A percentile compares a stretch with the other conserved stretches of the same genome.
phyloP scores from a whole-genome alignment of 1,140 invertebrate species.

The Zaprionus tsacasi region DNA sequence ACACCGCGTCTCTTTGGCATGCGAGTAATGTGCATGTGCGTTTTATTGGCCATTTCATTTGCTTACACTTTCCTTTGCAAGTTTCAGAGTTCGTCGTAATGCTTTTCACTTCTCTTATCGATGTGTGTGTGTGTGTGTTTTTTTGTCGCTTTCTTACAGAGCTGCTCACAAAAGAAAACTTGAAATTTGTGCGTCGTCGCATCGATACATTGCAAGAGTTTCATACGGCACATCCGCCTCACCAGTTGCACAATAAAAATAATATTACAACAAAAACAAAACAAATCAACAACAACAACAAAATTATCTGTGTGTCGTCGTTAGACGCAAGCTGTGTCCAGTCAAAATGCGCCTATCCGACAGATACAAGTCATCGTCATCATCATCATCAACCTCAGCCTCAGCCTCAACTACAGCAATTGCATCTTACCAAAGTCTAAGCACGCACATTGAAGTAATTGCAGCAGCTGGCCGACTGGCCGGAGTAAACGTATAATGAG shows the following conservation, averaged over 20 bases:
- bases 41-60: slow-evolving; percentile 75
- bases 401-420: slow-evolving; percentile 38
- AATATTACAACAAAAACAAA: slow-evolving; percentile 18
- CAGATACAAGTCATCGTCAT: slow-evolving; percentile 68
- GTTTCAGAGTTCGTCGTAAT: slow-evolving; percentile 47
- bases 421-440: slow-evolving; percentile 69
- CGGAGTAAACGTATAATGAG: slow-evolving; percentile 71
- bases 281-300: slow-evolving; percentile 19
- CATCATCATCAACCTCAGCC: slow-evolving; percentile 41
- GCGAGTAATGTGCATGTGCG: slow-evolving; percentile 47
- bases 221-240: slow-evolving; percentile 61
- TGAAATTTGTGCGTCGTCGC: slow-evolving; percentile 61
- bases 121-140: slow-evolving; percentile 31
- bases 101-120: slow-evolving; percentile 67
- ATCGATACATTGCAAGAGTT: slow-evolving; percentile 61
- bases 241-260: slow-evolving; percentile 65
- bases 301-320: slow-evolving; percentile 51
- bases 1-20: slow-evolving; percentile 58
- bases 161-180: slow-evolving; percentile 69
- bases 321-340: slow-evolving; percentile 57
- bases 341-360: slow-evolving; percentile 74
- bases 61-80: slow-evolving; percentile 70
- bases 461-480: slow-evolving; percentile 63
- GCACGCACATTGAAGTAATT: slow-evolving; percentile 76
- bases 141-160: slow-evolving; percentile 73